Evolutionary conservation across 2,113 vertebrate species (phyloP).

Genomic region (Beaufortia kweichowensis): DNA sequence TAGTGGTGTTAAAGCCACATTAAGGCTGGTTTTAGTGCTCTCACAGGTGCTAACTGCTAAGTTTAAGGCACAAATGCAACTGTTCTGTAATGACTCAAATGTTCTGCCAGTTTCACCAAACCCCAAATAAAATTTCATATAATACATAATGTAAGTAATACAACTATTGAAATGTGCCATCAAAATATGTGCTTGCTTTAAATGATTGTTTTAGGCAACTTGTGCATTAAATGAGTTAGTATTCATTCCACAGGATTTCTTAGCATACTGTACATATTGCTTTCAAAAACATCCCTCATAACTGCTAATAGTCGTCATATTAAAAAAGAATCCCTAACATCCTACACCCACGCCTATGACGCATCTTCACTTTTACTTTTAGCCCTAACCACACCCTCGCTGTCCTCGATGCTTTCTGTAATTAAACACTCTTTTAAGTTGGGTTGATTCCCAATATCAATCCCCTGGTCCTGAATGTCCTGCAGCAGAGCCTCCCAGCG

Average conservation of each 20-base stretch:
- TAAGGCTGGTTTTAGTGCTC: background rate
- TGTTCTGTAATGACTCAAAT: background rate
- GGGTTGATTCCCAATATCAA: conserved; percentile 73
- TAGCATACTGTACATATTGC: conserved; percentile 8
- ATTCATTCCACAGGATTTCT: conserved; percentile 14
- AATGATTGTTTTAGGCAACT: conserved; percentile 30
- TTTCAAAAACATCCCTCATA: background rate
- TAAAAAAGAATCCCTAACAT: background rate
- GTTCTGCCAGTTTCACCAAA: background rate
- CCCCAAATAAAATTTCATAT: background rate
- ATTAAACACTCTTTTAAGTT: conserved; percentile 86
- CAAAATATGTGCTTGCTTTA: background rate
- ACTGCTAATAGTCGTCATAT: background rate
- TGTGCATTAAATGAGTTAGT: background rate
- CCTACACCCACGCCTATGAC: background rate
- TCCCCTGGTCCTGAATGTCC: conserved; percentile 76
- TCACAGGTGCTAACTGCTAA: background rate
- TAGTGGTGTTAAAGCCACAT: background rate
- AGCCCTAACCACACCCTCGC: conserved; percentile 54
- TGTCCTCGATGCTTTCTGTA: conserved; percentile 79
- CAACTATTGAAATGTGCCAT: conserved; percentile 7
- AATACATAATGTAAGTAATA: background rate
- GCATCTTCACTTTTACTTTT: conserved; percentile 41
- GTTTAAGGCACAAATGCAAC: background rate
- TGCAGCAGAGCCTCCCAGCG: conserved; percentile 82